Evolutionary conservation across 2,888 invertebrate species (phyloP).

Genomic region (Cheilosia grossa): DNA sequence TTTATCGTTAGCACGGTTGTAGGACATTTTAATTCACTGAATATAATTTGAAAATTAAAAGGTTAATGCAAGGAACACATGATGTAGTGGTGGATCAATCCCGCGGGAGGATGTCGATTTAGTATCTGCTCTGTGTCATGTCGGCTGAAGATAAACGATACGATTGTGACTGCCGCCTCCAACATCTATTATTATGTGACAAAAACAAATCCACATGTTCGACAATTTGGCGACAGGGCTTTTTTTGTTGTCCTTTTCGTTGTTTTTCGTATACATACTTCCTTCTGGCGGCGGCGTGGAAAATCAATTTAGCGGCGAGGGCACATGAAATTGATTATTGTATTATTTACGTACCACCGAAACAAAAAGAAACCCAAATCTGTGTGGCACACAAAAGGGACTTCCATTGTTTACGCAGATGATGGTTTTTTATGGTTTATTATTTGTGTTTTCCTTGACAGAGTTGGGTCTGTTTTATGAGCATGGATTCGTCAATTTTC

Average conservation of each 20-base stretch:
- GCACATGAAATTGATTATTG: conserved; percentile 50
- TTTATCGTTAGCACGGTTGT: conserved; percentile 8
- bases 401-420: conserved; percentile 48
- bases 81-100: neutral
- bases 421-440: conserved; percentile 51
- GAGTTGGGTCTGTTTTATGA: conserved; percentile 6
- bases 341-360: conserved; percentile 38
- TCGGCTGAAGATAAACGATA: conserved; percentile 30
- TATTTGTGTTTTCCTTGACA: conserved; percentile 26
- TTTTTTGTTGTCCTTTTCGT: conserved; percentile 19
- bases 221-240: conserved; percentile 50
- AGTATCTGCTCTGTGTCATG: neutral
- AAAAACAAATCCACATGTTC: conserved; percentile 53
- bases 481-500: conserved; percentile 36
- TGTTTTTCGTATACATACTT: neutral
- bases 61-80: conserved; percentile 13
- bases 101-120: neutral
- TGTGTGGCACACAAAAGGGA: neutral
- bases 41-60: neutral
- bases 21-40: neutral
- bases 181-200: conserved; percentile 28
- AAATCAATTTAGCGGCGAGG: conserved; percentile 50
- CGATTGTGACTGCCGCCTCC: neutral
- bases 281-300: neutral
- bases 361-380: neutral